Evolutionary conservation across 2,113 vertebrate species (phyloP).

Genomic region (Andinoacara biseriatus): DNA sequence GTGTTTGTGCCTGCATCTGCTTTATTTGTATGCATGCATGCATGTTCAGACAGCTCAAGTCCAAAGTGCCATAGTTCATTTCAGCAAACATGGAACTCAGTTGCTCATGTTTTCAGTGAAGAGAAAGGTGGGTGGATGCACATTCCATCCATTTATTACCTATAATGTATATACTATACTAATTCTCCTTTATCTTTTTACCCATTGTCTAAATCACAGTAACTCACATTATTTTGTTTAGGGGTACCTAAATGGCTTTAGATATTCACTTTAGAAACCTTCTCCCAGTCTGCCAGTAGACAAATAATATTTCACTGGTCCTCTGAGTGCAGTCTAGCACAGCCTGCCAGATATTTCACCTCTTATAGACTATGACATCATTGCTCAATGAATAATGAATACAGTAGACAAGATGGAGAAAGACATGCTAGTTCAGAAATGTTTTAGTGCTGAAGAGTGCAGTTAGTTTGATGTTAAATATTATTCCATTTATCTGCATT

Average conservation of each 20-base stretch:
- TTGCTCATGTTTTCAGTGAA: neutral
- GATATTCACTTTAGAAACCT: neutral
- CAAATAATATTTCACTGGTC: constrained; percentile 1
- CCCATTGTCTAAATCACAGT: neutral
- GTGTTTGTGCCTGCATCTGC: constrained; percentile 26
- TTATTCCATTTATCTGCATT: neutral
- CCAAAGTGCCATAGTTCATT: constrained; percentile 42
- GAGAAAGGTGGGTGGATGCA: neutral
- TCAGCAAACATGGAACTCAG: constrained; percentile 37
- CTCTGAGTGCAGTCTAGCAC: constrained; percentile 39
- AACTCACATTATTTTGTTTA: neutral
- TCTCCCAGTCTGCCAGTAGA: neutral
- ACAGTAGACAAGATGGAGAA: constrained; percentile 33
- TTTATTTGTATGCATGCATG: constrained; percentile 26
- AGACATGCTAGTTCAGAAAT: constrained; percentile 14
- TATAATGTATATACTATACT: neutral
- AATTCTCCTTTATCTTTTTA: neutral
- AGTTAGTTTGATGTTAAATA: neutral
- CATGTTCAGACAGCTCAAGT: constrained; percentile 38
- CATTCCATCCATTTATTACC: neutral
- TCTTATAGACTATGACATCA: constrained; percentile 67
- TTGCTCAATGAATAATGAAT: constrained; percentile 70
- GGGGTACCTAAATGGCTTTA: neutral
- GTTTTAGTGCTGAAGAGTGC: neutral
- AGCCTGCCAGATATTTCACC: constrained; percentile 48